phyloP scores from a whole-genome alignment of 1,140 invertebrate species.

The Pararge aegeria region DNA sequence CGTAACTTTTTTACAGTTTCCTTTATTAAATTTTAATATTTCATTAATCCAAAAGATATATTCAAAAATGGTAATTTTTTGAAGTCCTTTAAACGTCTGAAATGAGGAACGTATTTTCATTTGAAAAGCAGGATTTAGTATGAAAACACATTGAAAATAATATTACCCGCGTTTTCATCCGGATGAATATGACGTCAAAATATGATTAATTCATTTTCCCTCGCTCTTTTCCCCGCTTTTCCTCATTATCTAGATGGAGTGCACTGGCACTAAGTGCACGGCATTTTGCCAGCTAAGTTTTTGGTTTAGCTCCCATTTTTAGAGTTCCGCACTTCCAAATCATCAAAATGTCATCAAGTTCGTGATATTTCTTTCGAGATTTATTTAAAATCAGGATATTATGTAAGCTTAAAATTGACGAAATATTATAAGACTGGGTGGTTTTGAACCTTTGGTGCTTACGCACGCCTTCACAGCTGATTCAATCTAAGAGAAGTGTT shows the following conservation, averaged over 20 bases:
- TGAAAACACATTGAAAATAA: constrained; percentile 1
- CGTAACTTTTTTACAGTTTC: too few species aligned
- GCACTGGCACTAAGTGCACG: background rate
- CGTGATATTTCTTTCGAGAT: too few species aligned
- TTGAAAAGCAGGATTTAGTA: background rate
- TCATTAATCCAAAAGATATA: too few species aligned
- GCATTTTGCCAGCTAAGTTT: constrained; percentile 1
- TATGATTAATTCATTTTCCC: constrained; percentile 13
- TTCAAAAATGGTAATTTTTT: background rate
- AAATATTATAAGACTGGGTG: too few species aligned
- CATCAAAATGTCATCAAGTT: too few species aligned
- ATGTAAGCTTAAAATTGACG: too few species aligned
- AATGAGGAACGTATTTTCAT: background rate
- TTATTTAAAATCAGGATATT: too few species aligned
- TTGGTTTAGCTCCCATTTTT: background rate
- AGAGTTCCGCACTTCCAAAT: background rate
- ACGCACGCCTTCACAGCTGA: too few species aligned
- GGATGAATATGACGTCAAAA: constrained; percentile 8
- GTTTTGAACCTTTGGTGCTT: too few species aligned
- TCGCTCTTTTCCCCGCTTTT: constrained; percentile 1
- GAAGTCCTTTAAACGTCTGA: background rate
- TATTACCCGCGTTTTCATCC: background rate
- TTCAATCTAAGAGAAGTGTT: too few species aligned
- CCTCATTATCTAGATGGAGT: constrained; percentile 12
- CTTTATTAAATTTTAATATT: too few species aligned